phyloP scores from a whole-genome alignment of 1,140 invertebrate genomes.

The Gonatopus flavifemur region DNA sequence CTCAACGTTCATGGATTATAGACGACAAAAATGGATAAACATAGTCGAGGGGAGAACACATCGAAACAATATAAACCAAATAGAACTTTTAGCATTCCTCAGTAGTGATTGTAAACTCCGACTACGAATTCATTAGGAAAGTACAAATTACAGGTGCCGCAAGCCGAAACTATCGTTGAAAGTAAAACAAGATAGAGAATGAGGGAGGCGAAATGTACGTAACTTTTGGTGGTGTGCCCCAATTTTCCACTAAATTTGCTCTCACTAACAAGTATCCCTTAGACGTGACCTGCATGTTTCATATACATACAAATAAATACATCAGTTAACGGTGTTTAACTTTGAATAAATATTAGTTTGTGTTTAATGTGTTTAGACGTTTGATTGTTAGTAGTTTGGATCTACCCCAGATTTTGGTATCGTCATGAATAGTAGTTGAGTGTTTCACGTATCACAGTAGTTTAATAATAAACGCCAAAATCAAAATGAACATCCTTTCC shows the following conservation, averaged over 20 bases:
- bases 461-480: conserved; percentile 4
- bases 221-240: conserved; percentile 9
- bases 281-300: conserved; percentile 21
- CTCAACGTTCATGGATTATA: too few relatives aligned
- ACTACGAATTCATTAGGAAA: too few relatives aligned
- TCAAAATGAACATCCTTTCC: conserved; percentile 19
- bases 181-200: conserved; percentile 2
- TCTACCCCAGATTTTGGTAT: background rate
- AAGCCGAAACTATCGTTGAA: too few relatives aligned
- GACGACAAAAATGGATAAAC: too few relatives aligned
- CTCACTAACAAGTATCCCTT: conserved; percentile 22
- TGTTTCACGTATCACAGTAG: background rate
- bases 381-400: conserved; percentile 8
- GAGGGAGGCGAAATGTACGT: background rate
- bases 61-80: too few relatives aligned
- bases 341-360: conserved; percentile 12
- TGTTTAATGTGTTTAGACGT: conserved; percentile 18
- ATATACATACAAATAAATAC: background rate
- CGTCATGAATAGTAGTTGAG: background rate
- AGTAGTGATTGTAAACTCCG: too few relatives aligned
- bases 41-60: too few relatives aligned
- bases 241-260: conserved; percentile 31
- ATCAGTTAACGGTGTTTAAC: conserved; percentile 18
- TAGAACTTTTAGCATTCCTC: too few relatives aligned
- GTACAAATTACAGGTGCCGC: too few relatives aligned